phyloP scores from a whole-genome alignment of 2,888 invertebrate species.

The Desoria tigrina region DNA sequence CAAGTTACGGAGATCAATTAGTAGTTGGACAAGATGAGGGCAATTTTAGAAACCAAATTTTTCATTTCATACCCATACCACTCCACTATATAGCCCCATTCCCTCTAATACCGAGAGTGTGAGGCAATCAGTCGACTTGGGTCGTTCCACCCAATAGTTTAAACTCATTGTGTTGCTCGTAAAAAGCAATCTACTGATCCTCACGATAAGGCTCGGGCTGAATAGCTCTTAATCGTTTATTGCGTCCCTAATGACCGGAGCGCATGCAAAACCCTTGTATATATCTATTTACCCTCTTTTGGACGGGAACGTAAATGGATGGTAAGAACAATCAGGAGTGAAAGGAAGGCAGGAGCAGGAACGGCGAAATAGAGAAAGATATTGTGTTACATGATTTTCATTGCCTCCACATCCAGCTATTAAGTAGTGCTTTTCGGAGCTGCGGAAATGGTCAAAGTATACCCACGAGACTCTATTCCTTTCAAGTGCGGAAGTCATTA shows the following conservation, averaged over 20 bases:
- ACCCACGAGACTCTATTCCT: constrained; percentile 43
- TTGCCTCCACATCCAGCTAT: neutral
- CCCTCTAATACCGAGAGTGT: constrained; percentile 1
- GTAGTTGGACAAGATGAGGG: constrained; percentile 42
- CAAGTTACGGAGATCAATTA: constrained; percentile 43
- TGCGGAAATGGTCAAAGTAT: constrained; percentile 51
- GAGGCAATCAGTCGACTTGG: constrained; percentile 22
- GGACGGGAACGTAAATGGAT: constrained; percentile 24
- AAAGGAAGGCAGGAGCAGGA: constrained; percentile 11
- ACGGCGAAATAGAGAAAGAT: constrained; percentile 12
- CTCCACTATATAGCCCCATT: too few species aligned
- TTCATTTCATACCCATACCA: neutral
- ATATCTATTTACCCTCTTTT: constrained; percentile 34
- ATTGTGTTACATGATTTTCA: constrained; percentile 21
- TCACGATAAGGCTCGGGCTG: constrained; percentile 49
- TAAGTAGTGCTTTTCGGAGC: too few species aligned
- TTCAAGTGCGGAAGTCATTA: constrained; percentile 53
- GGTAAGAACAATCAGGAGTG: constrained; percentile 24
- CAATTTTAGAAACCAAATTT: constrained; percentile 32
- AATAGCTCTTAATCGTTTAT: constrained; percentile 53
- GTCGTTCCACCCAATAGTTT: constrained; percentile 23
- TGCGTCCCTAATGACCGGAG: constrained; percentile 50
- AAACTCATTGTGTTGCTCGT: constrained; percentile 38
- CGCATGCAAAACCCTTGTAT: constrained; percentile 51
- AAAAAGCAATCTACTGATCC: constrained; percentile 47